These are phyloP conservation scores for Napeogenes inachia DNA, from an alignment of 2,888 invertebrate genomes.

Conservation along the genomic window DNA sequence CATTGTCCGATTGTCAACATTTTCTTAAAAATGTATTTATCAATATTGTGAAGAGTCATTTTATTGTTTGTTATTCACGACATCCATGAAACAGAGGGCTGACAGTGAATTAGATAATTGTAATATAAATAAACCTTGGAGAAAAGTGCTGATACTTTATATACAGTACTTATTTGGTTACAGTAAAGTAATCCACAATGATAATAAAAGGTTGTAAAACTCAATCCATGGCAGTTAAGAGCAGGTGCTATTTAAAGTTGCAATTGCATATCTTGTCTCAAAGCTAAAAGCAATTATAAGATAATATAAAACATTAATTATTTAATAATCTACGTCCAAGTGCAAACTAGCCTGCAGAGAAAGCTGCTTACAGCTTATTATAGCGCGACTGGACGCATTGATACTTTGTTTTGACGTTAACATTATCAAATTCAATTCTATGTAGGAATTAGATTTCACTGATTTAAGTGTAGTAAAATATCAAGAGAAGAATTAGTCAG, in stretches of 20 bases:
- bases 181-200: background rate
- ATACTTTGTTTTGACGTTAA: slow-evolving; percentile 24
- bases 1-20: no score
- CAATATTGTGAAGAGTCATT: no score
- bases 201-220: background rate
- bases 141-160: no score
- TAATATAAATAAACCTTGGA: no score
- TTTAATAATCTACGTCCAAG: slow-evolving; percentile 6
- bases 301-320: slow-evolving; percentile 3
- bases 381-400: slow-evolving; percentile 22
- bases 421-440: no score
- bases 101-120: no score
- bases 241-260: slow-evolving; percentile 2
- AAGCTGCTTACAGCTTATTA: slow-evolving; percentile 42
- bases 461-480: no score
- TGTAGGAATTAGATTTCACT: no score
- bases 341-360: slow-evolving; percentile 27
- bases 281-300: slow-evolving; percentile 4
- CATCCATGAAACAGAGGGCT: no score
- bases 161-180: background rate
- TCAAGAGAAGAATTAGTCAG: no score
- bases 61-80: no score
- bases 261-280: background rate
- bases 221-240: background rate
- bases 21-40: no score